Evolutionary conservation across 2,797 vertebrate genomes (phyloP).

Genomic region (Gallinago nigripennis): DNA sequence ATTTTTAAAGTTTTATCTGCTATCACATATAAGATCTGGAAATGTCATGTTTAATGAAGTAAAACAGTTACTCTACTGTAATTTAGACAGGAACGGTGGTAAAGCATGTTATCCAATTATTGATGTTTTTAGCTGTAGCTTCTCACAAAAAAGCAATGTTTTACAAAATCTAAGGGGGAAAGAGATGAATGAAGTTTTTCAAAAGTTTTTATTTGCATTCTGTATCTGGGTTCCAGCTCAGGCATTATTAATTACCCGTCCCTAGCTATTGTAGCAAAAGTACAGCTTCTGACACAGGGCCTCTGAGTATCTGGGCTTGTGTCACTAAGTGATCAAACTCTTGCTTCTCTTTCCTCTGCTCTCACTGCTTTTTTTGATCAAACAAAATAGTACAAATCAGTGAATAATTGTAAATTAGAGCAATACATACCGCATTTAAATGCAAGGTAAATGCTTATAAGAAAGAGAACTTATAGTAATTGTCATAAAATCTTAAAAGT

Average conservation of each 20-base stretch:
- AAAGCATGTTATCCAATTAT: background rate
- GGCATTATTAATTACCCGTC: background rate
- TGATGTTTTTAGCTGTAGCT: background rate
- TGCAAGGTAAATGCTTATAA: conserved; percentile 1
- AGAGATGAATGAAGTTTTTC: background rate
- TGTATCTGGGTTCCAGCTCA: background rate
- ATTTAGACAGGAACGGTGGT: background rate
- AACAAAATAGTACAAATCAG: background rate
- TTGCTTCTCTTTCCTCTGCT: background rate
- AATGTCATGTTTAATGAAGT: background rate
- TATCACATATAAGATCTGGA: background rate
- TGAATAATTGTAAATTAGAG: background rate
- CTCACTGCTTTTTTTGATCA: background rate
- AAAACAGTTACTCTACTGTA: background rate
- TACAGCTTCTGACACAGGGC: background rate
- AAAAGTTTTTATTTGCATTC: background rate
- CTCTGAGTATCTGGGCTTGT: background rate
- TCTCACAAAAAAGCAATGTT: background rate
- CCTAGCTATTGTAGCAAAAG: background rate
- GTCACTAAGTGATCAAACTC: background rate
- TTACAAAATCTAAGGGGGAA: background rate
- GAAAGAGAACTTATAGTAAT: background rate
- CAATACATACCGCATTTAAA: background rate
- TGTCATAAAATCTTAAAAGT: background rate
- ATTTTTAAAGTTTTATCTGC: background rate